Conservation (phyloP, 2,113 vertebrate species). For the Brachyhypopomus gauderio region DNA sequence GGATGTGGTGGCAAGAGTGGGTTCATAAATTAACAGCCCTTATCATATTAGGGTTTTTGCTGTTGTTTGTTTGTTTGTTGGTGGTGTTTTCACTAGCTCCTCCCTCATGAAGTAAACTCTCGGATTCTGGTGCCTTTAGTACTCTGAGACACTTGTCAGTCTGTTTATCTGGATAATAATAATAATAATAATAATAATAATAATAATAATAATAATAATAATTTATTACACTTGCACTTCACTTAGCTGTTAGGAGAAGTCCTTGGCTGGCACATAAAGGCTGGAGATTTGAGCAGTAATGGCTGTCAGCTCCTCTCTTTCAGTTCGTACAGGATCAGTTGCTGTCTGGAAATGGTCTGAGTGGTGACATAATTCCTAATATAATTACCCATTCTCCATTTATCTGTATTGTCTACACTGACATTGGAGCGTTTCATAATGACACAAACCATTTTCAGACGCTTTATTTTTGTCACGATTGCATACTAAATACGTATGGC, state of each 20-base stretch:
- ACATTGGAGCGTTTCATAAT: not conserved
- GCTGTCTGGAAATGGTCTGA: conserved; percentile 24
- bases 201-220: conserved; percentile 12
- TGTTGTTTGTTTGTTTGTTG: not conserved
- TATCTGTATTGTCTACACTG: conserved; percentile 15
- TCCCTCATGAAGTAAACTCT: too few relatives aligned
- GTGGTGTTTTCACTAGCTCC: not conserved
- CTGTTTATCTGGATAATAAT: not conserved
- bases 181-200: conserved; percentile 5
- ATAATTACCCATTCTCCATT: not conserved
- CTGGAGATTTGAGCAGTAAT: conserved; percentile 10
- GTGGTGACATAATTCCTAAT: conserved; percentile 29
- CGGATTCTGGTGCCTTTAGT: not conserved
- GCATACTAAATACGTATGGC: conserved; percentile 11
- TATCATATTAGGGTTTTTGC: not conserved
- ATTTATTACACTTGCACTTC: conserved; percentile 12
- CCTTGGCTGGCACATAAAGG: not conserved
- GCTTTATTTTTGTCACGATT: not conserved
- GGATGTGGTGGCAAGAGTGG: not conserved
- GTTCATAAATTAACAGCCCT: conserved; percentile 10
- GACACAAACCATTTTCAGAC: not conserved
- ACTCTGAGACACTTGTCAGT: not conserved
- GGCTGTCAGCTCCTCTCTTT: conserved; percentile 12
- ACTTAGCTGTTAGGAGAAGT: not conserved
- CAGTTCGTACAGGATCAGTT: conserved; percentile 4